Conservation (phyloP, 2,888 invertebrate genomes). For the Arge pagana region DNA sequence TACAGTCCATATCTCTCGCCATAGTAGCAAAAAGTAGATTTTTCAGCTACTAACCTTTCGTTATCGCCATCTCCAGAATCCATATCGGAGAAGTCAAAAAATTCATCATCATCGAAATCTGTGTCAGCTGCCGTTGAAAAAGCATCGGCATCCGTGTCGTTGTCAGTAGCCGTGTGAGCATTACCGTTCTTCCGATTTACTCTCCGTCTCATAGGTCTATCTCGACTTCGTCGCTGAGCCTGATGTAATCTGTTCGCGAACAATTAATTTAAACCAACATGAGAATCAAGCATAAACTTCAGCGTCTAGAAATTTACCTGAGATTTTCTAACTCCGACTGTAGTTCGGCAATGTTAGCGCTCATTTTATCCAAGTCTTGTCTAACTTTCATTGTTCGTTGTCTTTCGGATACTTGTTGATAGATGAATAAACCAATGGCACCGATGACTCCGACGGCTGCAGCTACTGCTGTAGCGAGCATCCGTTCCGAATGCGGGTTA, state of each 20-base stretch:
- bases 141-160: slow-evolving; percentile 49
- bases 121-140: slow-evolving; percentile 51
- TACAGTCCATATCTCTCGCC: no score
- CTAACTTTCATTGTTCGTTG: slow-evolving; percentile 36
- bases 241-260: slow-evolving; percentile 35
- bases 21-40: no score
- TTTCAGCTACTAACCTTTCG: slow-evolving; percentile 43
- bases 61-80: slow-evolving; percentile 43
- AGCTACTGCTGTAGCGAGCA: slow-evolving; percentile 49
- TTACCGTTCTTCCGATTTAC: slow-evolving; percentile 39
- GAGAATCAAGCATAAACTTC: background rate
- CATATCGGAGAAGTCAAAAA: slow-evolving; percentile 53
- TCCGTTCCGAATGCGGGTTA: slow-evolving; percentile 39
- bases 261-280: background rate
- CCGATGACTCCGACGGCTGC: slow-evolving; percentile 50
- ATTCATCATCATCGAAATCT: slow-evolving; percentile 52
- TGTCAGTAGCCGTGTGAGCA: slow-evolving; percentile 42
- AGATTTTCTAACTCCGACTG: slow-evolving; percentile 45
- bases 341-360: slow-evolving; percentile 43
- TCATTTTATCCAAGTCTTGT: slow-evolving; percentile 44
- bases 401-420: slow-evolving; percentile 44
- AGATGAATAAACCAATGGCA: slow-evolving; percentile 48
- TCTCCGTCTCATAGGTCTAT: slow-evolving; percentile 35
- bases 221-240: slow-evolving; percentile 42
- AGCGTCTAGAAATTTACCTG: slow-evolving; percentile 35